These are phyloP conservation scores for Heterodera schachtii DNA, from an alignment of 1,140 invertebrate species.

Conservation along the genomic window DNA sequence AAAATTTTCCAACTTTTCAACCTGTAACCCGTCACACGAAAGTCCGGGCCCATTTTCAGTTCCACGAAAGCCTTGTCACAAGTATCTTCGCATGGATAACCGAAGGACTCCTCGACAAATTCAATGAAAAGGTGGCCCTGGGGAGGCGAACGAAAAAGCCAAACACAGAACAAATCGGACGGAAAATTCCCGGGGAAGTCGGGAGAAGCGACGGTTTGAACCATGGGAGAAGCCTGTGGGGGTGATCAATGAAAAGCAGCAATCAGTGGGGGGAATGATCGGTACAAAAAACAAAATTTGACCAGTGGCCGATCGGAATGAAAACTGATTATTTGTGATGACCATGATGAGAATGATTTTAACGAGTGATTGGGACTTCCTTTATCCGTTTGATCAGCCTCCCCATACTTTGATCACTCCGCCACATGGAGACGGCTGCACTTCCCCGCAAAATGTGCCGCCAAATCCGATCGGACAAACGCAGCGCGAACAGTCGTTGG, in stretches of 20 bases:
- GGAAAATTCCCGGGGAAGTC: slow-evolving; percentile 50
- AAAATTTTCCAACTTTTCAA: slow-evolving; percentile 23
- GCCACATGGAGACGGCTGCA: slow-evolving; percentile 54
- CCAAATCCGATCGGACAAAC: slow-evolving; percentile 54
- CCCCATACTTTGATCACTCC: slow-evolving; percentile 42
- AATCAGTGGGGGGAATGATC: no score
- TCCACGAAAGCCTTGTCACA: slow-evolving; percentile 64
- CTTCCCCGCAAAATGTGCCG: slow-evolving; percentile 48
- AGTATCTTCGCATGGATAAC: slow-evolving; percentile 62
- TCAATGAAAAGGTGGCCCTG: slow-evolving; percentile 54
- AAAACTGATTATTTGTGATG: not conserved
- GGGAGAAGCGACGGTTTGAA: slow-evolving; percentile 31
- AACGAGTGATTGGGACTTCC: no score
- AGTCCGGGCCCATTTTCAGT: slow-evolving; percentile 51
- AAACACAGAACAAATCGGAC: slow-evolving; percentile 48
- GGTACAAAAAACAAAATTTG: no score
- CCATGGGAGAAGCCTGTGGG: slow-evolving; percentile 30
- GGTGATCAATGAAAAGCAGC: not conserved
- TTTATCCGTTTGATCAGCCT: not conserved
- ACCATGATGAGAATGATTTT: no score
- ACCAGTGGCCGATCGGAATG: not conserved
- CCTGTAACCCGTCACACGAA: slow-evolving; percentile 54
- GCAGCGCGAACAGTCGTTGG: slow-evolving; percentile 59
- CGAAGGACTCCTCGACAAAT: slow-evolving; percentile 59
- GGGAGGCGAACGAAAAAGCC: slow-evolving; percentile 56